A percentile compares a stretch with the other conserved stretches of the same genome.
phyloP scores from a whole-genome alignment of 2,888 invertebrate species.

The Clistopyga incitator region DNA sequence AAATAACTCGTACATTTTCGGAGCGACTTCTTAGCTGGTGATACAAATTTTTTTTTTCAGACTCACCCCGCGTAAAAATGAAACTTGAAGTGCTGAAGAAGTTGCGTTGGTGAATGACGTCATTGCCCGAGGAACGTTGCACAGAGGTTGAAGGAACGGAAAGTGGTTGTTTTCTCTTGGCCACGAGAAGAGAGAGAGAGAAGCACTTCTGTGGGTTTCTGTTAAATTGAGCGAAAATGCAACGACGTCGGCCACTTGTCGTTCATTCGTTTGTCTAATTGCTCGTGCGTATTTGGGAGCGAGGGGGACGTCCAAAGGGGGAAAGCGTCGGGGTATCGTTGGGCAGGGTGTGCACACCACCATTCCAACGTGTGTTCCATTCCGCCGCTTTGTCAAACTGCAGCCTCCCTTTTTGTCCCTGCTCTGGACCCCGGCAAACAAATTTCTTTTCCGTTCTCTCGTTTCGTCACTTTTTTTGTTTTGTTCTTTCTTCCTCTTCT shows the following conservation, averaged over 20 bases:
- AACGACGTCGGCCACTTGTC: slow-evolving; percentile 65
- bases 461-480: too few relatives aligned
- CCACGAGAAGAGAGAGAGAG: slow-evolving; percentile 3
- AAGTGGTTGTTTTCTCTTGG: slow-evolving; percentile 14
- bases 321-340: slow-evolving; percentile 33
- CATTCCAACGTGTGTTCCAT: slow-evolving; percentile 29
- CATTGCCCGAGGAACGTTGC: background rate
- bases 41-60: background rate
- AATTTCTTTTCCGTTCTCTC: slow-evolving; percentile 47
- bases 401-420: slow-evolving; percentile 15
- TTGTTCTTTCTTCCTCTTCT: too few relatives aligned
- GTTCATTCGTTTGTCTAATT: slow-evolving; percentile 71
- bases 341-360: slow-evolving; percentile 63
- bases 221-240: slow-evolving; percentile 77
- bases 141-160: slow-evolving; percentile 4
- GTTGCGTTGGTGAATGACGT: slow-evolving; percentile 14
- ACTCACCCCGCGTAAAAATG: slow-evolving; percentile 7
- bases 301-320: slow-evolving; percentile 44
- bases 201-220: slow-evolving; percentile 33
- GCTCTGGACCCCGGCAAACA: slow-evolving; percentile 42
- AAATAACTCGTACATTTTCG: background rate
- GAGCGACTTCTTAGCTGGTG: background rate
- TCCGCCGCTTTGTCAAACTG: slow-evolving; percentile 43
- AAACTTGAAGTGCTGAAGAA: slow-evolving; percentile 2
- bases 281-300: slow-evolving; percentile 67